These are phyloP conservation scores for Hydraecia micacea DNA, from an alignment of 2,888 invertebrate genomes.

Conservation along the genomic window DNA sequence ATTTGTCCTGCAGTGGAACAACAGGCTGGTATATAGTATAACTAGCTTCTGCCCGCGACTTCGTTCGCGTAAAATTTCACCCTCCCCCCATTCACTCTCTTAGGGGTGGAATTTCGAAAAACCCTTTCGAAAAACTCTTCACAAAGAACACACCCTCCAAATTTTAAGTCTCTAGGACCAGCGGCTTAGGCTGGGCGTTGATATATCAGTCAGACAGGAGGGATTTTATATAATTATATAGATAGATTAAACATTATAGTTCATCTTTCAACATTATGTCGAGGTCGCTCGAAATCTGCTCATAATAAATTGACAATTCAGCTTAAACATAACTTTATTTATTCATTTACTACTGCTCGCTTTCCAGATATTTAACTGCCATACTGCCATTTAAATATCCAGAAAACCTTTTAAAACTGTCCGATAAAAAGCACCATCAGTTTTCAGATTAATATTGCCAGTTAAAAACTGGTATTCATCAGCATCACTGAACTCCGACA, in stretches of 20 bases:
- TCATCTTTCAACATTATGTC: background rate
- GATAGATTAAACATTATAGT: background rate
- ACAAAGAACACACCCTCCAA: no score
- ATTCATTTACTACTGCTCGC: background rate
- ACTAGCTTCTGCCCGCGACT: no score
- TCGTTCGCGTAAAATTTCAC: no score
- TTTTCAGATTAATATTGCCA: slow-evolving; percentile 7
- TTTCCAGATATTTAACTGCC: background rate
- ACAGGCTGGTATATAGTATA: background rate
- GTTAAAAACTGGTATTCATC: slow-evolving; percentile 26
- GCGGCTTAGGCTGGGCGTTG: no score
- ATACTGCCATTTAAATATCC: slow-evolving; percentile 11
- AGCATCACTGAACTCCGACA: slow-evolving; percentile 23
- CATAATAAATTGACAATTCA: background rate
- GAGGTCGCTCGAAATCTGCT: background rate
- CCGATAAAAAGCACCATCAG: slow-evolving; percentile 2
- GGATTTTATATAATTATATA: no score
- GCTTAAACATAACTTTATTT: background rate
- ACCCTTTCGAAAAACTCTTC: no score
- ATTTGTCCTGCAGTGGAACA: background rate
- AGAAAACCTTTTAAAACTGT: slow-evolving; percentile 10
- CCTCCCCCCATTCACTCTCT: no score
- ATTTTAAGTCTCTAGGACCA: no score
- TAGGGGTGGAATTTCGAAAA: no score
- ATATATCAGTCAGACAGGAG: no score